Evolutionary conservation across 2,113 vertebrate species (phyloP), one percentile per base, ranked within the genome.

Genomic region (Oenanthe melanoleuca): DNA sequence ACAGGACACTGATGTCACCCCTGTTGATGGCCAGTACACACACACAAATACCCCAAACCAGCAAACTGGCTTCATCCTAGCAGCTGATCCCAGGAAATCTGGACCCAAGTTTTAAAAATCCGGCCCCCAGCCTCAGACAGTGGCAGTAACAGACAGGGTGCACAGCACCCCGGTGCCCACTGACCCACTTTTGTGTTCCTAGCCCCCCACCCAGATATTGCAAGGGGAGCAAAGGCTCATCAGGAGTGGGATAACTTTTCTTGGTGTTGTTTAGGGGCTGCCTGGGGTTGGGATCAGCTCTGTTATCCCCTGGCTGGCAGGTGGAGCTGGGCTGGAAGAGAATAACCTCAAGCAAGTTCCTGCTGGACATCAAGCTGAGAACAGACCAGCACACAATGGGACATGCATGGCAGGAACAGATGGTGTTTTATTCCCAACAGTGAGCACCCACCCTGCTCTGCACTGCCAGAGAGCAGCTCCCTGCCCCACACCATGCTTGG

Each of bases 381-480:
- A 61, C 0, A 5, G 34, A 56, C 0, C 11, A 64, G 33, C 19
- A n/a, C 40, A 80, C 13, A 65, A 28, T 8, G 13, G n/a, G 11
- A 12, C 2, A 0, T 16, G 5, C 8, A 6, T 3, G 28, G n/a
- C 50, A 79, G 45, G 37, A 34, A 33, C 9, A n/a, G 31, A 44
- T 5, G 5, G 25, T 2, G 1, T 49, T 38, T 2, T 0, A 3
- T 50, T 82, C 26, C 70, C 6, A 3, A 6, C 12, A 26, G 1
- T 29, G n/a, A 59, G 19, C 31, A 77, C 37, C 19, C 22, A 22
- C 26, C 33, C 53, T 37, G 23, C 23, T 64, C 42, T 59, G 37
- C 53, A 12, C 64, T 31, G 11, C 24, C 47, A 70, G 26, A 9
- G 16, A 55, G 25, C 53, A 66, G 26, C 26, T 31, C 6, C 19